phyloP scores from a whole-genome alignment of 2,113 vertebrate species.

The Poeciliopsis retropinna region DNA sequence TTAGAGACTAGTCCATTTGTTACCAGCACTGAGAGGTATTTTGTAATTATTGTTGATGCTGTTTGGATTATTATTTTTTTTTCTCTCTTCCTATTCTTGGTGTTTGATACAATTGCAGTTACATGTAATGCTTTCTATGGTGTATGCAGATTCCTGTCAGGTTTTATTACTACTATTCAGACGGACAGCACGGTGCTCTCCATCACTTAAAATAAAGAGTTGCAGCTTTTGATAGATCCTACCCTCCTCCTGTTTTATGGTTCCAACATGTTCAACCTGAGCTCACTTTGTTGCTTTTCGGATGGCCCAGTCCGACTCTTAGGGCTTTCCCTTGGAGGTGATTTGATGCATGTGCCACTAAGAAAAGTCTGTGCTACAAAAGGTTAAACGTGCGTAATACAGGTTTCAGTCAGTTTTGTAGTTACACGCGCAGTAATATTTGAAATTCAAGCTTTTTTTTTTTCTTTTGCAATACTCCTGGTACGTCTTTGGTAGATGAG shows the following conservation, averaged over 20 bases:
- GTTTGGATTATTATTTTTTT: constrained; percentile 71
- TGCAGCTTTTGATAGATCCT: constrained; percentile 78
- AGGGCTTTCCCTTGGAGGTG: constrained; percentile 11
- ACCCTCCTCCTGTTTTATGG: constrained; percentile 59
- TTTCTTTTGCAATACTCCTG: constrained; percentile 37
- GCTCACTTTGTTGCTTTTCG: constrained; percentile 54
- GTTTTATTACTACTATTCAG: constrained; percentile 72
- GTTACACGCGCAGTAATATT: constrained; percentile 23
- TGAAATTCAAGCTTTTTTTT: constrained; percentile 19
- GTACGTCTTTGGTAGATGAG: constrained; percentile 27
- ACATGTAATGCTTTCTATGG: constrained; percentile 68
- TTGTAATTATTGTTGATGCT: constrained; percentile 72
- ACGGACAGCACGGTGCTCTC: constrained; percentile 80
- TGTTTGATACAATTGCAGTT: constrained; percentile 76
- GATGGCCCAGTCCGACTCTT: constrained; percentile 36
- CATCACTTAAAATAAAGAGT: constrained; percentile 79
- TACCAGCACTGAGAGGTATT: constrained; percentile 79
- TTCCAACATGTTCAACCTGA: constrained; percentile 52
- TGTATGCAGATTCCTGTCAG: constrained; percentile 71
- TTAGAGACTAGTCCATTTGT: constrained; percentile 68
- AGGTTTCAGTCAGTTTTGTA: constrained; percentile 39
- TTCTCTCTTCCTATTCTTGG: constrained; percentile 55
- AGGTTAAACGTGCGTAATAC: background rate
- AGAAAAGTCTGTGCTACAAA: constrained; percentile 34
- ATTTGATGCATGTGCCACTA: constrained; percentile 47